A percentile compares a stretch with the other conserved stretches of the same genome.
phyloP scores from a whole-genome alignment of 1,140 invertebrate genomes.

The Lithobius niger region DNA sequence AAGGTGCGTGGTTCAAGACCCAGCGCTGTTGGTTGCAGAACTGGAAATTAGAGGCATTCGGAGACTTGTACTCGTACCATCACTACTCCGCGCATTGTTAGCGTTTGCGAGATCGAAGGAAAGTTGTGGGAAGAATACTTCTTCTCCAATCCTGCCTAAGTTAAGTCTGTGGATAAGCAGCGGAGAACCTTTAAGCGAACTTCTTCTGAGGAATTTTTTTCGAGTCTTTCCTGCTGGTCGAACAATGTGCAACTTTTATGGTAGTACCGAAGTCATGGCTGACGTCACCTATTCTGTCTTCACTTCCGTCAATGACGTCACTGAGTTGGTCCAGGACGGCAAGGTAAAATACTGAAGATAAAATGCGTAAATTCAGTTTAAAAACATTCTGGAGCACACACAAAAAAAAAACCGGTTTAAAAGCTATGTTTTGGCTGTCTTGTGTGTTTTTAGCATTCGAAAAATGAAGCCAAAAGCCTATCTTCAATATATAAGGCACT shows the following conservation, averaged over 20 bases:
- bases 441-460: too few species aligned
- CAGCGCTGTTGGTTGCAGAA: background rate
- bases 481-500: too few species aligned
- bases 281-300: conserved; percentile 56
- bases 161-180: conserved; percentile 69
- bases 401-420: too few species aligned
- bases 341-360: too few species aligned
- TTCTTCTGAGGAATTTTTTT: conserved; percentile 57
- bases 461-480: too few species aligned
- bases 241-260: conserved; percentile 69
- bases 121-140: too few species aligned
- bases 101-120: too few species aligned
- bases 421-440: too few species aligned
- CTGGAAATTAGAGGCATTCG: conserved; percentile 40
- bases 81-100: conserved; percentile 55
- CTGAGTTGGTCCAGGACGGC: conserved; percentile 31
- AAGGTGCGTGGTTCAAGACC: background rate
- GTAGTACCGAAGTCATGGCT: conserved; percentile 74
- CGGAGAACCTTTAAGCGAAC: conserved; percentile 53
- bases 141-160: conserved; percentile 34
- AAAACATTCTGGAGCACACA: too few species aligned
- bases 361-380: too few species aligned
- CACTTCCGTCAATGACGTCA: conserved; percentile 38
- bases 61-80: conserved; percentile 66
- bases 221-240: conserved; percentile 45